Evolutionary conservation across 92 coral and sea anemone species (phyloP), one percentile per base, ranked within the genome.

Genomic region (Epizoanthus scotinus): DNA sequence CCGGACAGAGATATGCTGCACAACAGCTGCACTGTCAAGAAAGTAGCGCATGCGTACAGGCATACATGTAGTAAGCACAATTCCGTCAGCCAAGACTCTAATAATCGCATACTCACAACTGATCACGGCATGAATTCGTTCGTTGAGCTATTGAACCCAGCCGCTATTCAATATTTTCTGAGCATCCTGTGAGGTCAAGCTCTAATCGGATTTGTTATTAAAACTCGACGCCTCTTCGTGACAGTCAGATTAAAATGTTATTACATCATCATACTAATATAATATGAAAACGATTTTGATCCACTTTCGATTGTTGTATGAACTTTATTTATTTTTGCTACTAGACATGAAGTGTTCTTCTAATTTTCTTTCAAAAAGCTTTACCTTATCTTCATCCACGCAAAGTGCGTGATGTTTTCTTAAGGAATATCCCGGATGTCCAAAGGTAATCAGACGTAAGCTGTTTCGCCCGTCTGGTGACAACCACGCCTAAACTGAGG

Each of bases 101-200:
- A 63, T 63, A 63, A 20, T 63, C 18, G 68, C 36, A 40, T 63
- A 27, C 18, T 64, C 10, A 64, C 20, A 19, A 27, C 10, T 34
- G 70, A 19, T n/a, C 70, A 64, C 47, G 44, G 20, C 47, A 29
- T 34, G 38, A 31, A 19, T 38, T 29, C 19, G 15, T 15, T 64
- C 70, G 70, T 64, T 64, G 70, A 64, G 18, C 9, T 64, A 64
- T 64, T 38, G 29, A 64, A 64, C 9, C 42, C 70, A 64, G 70
- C 42, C 24, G 40, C 70, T 64, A 64, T 2, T 38, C 70, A 6
- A 27, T 10, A 6, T 25, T 64, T 64, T 13, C 52, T 29, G 28
- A 6, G n/a, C n/a, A 64, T 2, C 70, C 21, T 64, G 38, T 64
- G 70, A 29, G 44, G 47, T 64, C 36, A 64, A 17, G 36, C 22